These are phyloP conservation scores for Chironomus tentans DNA, from an alignment of 2,888 invertebrate species.

Conservation along the genomic window DNA sequence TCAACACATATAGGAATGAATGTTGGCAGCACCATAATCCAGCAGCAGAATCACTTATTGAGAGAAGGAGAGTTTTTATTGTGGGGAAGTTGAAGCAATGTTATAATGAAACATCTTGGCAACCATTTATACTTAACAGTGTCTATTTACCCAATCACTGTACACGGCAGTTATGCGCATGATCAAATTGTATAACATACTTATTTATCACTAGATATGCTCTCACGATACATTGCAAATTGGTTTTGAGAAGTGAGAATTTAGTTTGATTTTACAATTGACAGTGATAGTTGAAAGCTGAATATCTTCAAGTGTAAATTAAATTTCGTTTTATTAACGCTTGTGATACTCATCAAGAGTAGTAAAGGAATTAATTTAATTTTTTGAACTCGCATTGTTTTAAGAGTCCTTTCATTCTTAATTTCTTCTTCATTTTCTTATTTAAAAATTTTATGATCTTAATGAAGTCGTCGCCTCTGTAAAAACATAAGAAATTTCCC, in stretches of 20 bases:
- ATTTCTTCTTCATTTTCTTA: not conserved
- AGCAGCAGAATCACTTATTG: not conserved
- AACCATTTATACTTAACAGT: slow-evolving; percentile 24
- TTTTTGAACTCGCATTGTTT: no score
- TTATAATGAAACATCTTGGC: slow-evolving; percentile 17
- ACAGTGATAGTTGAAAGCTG: no score
- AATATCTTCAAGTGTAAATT: no score
- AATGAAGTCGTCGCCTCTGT: slow-evolving; percentile 14
- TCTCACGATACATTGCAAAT: not conserved
- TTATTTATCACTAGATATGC: not conserved
- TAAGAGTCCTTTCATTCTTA: no score
- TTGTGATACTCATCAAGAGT: not conserved
- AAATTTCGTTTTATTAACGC: not conserved
- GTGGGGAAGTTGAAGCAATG: not conserved
- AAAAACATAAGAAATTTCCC: slow-evolving; percentile 1
- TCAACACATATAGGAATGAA: slow-evolving; percentile 5
- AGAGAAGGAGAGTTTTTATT: not conserved
- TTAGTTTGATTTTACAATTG: no score
- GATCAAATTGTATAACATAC: not conserved
- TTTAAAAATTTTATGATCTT: not conserved
- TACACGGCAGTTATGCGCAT: slow-evolving; percentile 9
- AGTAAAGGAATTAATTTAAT: no score
- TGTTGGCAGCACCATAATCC: not conserved
- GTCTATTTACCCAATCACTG: slow-evolving; percentile 25
- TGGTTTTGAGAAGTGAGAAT: not conserved